Evolutionary conservation across 2,113 vertebrate genomes (phyloP), one percentile per base, ranked within the genome.

Genomic region (Melospiza georgiana): DNA sequence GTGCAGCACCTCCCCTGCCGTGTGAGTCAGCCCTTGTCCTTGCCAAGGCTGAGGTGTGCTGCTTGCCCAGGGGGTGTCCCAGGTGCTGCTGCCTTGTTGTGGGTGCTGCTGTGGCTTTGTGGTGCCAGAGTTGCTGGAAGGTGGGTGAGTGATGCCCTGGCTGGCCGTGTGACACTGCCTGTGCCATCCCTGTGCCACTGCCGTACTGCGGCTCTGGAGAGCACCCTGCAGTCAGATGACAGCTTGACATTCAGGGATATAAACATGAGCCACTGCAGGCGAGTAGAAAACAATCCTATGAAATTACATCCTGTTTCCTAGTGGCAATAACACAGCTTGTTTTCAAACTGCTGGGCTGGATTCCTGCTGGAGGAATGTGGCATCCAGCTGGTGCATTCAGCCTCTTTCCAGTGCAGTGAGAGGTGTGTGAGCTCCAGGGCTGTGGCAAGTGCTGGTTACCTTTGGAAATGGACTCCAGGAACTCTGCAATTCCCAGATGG

Each of bases 281-380:
- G 15, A 89, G 88, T 3, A 95, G 79, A 79, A 94, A 94, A 94
- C 86, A 96, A 94, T 94, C 95, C 93, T 96, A 73, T 94, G 93
- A 96, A 95, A 95, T 96, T 96, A 96, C 93, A 96, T 80, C 94
- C 69, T 76, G 89, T 89, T 97, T 94, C 81, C 82, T 83, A 93
- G 84, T 57, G 84, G 91, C 75, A 85, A 66, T 80, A 92, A 94
- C 75, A 79, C 37, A 33, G 85, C 92, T 96, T 95, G 81, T 89
- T 94, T 93, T 95, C 82, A 83, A 85, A 63, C 58, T 90, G 80
- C 58, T 51, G 88, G 30, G 89, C 92, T 75, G 95, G 75, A 81
- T 92, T 80, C 33, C 79, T 49, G 1, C 82, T 59, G 76, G 52
- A 81, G 65, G 73, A 85, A 93, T 41, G 93, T 61, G 89, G 31